Percentiles rank a stretch among this genome's conserved stretches.
Evolutionary conservation across 2,113 vertebrate genomes (phyloP).

Genomic region (Neolamprologus brichardi): DNA sequence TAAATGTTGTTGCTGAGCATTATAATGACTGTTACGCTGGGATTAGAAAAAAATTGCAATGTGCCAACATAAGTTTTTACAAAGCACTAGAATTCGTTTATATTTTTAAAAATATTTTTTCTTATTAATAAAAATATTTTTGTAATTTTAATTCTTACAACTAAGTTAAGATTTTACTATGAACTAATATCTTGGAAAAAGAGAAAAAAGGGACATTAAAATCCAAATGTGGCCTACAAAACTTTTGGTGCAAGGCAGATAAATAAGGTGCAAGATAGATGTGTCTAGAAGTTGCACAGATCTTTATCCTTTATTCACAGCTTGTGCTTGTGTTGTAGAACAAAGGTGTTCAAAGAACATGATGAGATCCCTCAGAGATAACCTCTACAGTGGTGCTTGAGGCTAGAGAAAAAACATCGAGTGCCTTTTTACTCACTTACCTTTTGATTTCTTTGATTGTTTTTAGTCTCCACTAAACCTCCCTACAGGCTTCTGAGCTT

Average conservation of each 20-base stretch:
- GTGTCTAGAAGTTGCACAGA: background rate
- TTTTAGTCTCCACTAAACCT: conserved; percentile 12
- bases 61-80: background rate
- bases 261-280: background rate
- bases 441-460: conserved; percentile 40
- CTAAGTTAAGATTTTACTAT: background rate
- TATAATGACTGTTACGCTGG: background rate
- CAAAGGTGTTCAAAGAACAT: conserved; percentile 26
- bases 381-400: background rate
- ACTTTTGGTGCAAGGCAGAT: background rate
- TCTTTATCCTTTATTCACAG: background rate
- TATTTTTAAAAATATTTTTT: background rate
- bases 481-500: conserved; percentile 22
- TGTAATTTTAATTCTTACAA: background rate
- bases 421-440: conserved; percentile 13
- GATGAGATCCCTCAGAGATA: conserved; percentile 1
- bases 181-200: background rate
- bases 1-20: background rate
- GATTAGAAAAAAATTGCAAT: background rate
- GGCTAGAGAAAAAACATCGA: conserved; percentile 13
- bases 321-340: background rate
- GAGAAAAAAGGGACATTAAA: background rate
- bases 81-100: background rate
- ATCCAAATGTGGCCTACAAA: background rate
- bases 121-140: background rate